phyloP scores from a whole-genome alignment of 2,797 vertebrate species.

The Phataginus tetradactyla region DNA sequence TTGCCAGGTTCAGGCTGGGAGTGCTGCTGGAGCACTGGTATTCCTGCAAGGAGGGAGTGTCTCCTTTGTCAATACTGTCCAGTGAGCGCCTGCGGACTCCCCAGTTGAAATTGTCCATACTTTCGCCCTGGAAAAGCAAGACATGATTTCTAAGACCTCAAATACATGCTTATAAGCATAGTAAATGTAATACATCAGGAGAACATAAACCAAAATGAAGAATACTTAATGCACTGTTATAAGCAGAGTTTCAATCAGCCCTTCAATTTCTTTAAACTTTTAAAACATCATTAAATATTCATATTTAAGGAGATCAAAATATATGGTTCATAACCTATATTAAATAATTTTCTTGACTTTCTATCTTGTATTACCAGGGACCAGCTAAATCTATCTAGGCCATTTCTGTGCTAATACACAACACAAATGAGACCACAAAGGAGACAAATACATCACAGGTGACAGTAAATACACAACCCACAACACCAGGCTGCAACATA shows the following conservation, averaged over 20 bases:
- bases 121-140: constrained; percentile 92
- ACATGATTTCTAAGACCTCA: constrained; percentile 6
- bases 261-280: constrained; percentile 81
- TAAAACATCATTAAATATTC: constrained; percentile 76
- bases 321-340: constrained; percentile 71
- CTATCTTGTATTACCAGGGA: constrained; percentile 58
- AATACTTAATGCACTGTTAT: constrained; percentile 58
- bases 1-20: constrained; percentile 97
- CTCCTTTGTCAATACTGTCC: constrained; percentile 99
- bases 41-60: constrained; percentile 97
- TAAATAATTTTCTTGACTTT: constrained; percentile 71
- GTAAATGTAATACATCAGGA: constrained; percentile 52
- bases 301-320: constrained; percentile 72
- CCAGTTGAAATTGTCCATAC: constrained; percentile 99
- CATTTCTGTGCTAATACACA: constrained; percentile 72
- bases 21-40: constrained; percentile 97
- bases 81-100: constrained; percentile 97
- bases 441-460: constrained; percentile 81
- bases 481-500: constrained; percentile 94
- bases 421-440: constrained; percentile 80
- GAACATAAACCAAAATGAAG: constrained; percentile 72
- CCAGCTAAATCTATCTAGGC: constrained; percentile 73
- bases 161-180: neutral
- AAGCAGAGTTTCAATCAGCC: constrained; percentile 89
- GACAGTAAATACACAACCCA: constrained; percentile 84